Evolutionary conservation across 2,888 invertebrate genomes (phyloP), one percentile per base, ranked within the genome.

Genomic region (Calameuta pallipes): DNA sequence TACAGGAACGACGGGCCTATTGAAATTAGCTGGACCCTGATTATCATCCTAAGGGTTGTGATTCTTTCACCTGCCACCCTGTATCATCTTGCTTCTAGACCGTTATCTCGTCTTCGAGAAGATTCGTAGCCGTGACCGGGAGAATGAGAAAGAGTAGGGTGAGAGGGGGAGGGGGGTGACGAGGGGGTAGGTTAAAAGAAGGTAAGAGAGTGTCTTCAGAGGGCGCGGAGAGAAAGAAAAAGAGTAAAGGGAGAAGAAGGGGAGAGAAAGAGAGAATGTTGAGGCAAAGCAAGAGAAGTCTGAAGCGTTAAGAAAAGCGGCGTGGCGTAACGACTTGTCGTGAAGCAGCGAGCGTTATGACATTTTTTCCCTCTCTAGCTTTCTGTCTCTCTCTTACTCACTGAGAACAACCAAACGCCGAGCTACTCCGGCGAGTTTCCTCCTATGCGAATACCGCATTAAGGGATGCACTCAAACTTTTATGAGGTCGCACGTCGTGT

Each of bases 341-440:
- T 80, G 85, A 84, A 83, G 79, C 85, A 83, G 84, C 82, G 84
- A 56, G 83, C 82, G 83, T 85, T 86, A 85, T 83, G 85, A 86
- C 83, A 83, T 83, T 81, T 82, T 82, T 76, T 79, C 74, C 56
- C 75, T 75, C 71, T 34, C 76, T 71, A 3, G 12, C 56, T 75
- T 73, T 70, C 74, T 75, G 70, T 68, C 23, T 9, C 71, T 73
- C 75, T 69, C 31, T 56, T n/a, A 70, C 23, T 33, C 56, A 56
- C 23, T 23, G 71, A 71, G 71, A 34, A 12, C 23, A 15, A 9
- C 36, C n/a, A 11, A 74, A 74, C 35, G 74, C 36, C 6, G 36
- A 37, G 74, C 73, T 75, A 75, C 76, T 73, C 80, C 36, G 33
- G 31, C 69, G 77, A 74, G 76, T 81, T 82, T 81, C 76, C 81